Conservation (phyloP, 2,888 invertebrate species). For the Agapetus fuscipes region DNA sequence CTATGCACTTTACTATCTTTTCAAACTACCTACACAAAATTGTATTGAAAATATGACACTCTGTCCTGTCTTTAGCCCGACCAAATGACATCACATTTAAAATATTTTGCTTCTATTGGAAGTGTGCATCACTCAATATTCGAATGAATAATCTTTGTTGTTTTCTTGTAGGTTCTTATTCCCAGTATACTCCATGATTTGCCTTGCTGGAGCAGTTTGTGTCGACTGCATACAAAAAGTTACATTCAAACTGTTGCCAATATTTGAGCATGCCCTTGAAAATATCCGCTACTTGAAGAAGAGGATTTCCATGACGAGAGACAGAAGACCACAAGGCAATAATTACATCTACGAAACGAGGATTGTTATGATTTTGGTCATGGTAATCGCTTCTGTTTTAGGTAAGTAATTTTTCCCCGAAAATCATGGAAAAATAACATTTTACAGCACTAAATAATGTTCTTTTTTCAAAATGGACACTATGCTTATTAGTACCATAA, state of each 20-base stretch:
- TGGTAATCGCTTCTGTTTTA: slow-evolving; percentile 45
- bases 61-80: too few species aligned
- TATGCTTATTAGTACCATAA: too few species aligned
- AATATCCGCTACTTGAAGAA: slow-evolving; percentile 25
- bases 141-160: background rate
- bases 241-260: slow-evolving; percentile 44
- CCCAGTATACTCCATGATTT: slow-evolving; percentile 89
- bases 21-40: too few species aligned
- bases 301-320: slow-evolving; percentile 24
- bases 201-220: slow-evolving; percentile 69
- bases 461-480: too few species aligned
- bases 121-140: too few species aligned
- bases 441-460: background rate
- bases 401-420: too few species aligned
- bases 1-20: too few species aligned
- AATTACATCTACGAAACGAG: slow-evolving; percentile 72
- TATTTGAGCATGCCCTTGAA: slow-evolving; percentile 31
- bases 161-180: slow-evolving; percentile 72
- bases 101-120: too few species aligned
- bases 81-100: too few species aligned
- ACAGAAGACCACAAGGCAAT: slow-evolving; percentile 20
- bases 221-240: slow-evolving; percentile 73
- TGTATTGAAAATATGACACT: too few species aligned
- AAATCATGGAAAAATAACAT: too few species aligned
- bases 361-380: slow-evolving; percentile 56